Evolutionary conservation across 2,797 vertebrate genomes (phyloP), one percentile per base, ranked within the genome.

Genomic region (Malacoraja senta): DNA sequence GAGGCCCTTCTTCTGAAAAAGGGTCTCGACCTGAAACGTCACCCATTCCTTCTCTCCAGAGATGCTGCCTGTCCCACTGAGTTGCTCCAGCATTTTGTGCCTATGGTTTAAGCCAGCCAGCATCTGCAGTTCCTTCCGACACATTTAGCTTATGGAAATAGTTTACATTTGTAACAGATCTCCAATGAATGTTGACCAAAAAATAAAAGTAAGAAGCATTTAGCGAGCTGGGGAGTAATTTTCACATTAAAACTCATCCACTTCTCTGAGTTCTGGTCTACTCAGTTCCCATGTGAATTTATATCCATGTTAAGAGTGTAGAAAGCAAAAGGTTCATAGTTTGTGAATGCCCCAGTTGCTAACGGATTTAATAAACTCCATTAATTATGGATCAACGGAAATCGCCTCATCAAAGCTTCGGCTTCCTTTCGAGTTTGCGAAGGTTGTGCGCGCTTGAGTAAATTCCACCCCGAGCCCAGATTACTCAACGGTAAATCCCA

Each of bases 361-460:
- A 92, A 92, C 72, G 72, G 90, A 92, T 53, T 58, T 44, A 38
- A 32, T 65, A 32, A 74, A 76, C 96, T 96, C 96, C 94, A 94
- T 80, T 53, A 53, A 92, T 92, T 78, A 96, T 96, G 95, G 95
- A 95, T 96, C 94, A 92, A 92, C 90, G 90, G 90, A 92, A 92
- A 53, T 96, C 96, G 96, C 96, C 94, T 94, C 94, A 95, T 95
- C 93, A 65, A 92, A 94, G 94, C 93, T 94, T 95, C 93, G 93
- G 93, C 94, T 95, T 96, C 94, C 94, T 95, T 95, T 95, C 26
- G 96, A 96, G 76, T 96, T 96, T 95, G 95, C 95, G 94, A 96
- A 97, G 96, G 95, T 95, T 95, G 95, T 96, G 96, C 95, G 96
- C 94, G 94, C 96, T 97, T 96, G 95, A 95, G 95, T 96, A 97